Evolutionary conservation across 2,888 invertebrate species (phyloP).

Genomic region (Brachylomia viminalis): DNA sequence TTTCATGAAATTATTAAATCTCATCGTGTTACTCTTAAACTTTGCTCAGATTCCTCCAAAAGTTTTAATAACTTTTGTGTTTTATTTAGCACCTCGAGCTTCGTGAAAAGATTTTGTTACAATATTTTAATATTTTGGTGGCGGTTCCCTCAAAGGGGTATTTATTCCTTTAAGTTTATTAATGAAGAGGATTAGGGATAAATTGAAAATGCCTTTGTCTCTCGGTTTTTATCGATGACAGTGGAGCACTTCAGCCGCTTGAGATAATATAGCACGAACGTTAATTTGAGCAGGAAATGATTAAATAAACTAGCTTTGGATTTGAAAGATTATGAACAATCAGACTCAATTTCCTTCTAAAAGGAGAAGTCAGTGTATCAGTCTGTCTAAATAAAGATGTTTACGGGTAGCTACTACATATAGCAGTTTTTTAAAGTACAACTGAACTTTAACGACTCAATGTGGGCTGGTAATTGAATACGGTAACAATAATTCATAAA

Average conservation of each 20-base stretch:
- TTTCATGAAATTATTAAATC: conserved; percentile 56
- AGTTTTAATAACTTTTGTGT: conserved; percentile 67
- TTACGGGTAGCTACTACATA: not conserved
- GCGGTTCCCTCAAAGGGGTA: conserved; percentile 48
- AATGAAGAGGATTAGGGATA: conserved; percentile 56
- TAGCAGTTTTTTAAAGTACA: not conserved
- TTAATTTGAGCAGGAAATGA: conserved; percentile 11
- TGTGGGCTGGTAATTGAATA: not conserved
- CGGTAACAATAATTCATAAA: not conserved
- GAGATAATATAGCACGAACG: conserved; percentile 2
- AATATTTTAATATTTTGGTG: conserved; percentile 56
- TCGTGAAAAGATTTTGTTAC: conserved; percentile 58
- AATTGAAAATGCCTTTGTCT: conserved; percentile 54
- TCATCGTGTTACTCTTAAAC: conserved; percentile 59
- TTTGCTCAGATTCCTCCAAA: conserved; percentile 43
- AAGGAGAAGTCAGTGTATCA: not conserved
- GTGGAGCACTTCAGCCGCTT: conserved; percentile 22
- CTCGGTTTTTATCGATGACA: conserved; percentile 16
- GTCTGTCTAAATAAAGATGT: not conserved
- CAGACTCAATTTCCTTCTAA: not conserved
- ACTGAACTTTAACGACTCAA: too few relatives aligned
- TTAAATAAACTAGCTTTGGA: not conserved
- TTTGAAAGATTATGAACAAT: not conserved
- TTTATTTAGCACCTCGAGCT: conserved; percentile 62
- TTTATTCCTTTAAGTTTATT: conserved; percentile 58